These are phyloP conservation scores for Galagoides demidoff DNA, from an alignment of 2,797 vertebrate species.

Conservation along the genomic window DNA sequence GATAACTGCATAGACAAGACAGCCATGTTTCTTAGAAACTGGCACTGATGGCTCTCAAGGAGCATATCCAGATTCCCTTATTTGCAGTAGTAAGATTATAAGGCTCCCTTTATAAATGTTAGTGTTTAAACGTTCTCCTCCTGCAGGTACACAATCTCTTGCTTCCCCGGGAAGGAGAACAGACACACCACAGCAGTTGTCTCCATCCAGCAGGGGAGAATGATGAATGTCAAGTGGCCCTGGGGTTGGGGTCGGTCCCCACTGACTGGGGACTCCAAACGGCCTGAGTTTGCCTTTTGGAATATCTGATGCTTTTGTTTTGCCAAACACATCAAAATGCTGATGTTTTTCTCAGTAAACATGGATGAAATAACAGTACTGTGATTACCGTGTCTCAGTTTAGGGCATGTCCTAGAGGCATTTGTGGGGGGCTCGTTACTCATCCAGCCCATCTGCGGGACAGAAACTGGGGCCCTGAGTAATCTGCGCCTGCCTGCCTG, in stretches of 20 bases:
- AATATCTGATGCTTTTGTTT: conserved; percentile 7
- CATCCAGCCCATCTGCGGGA: not conserved
- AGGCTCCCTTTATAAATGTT: conserved; percentile 64
- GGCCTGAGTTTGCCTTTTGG: not conserved
- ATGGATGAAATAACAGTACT: not conserved
- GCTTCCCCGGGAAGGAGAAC: conserved; percentile 59
- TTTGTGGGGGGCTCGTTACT: not conserved
- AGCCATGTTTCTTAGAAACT: conserved; percentile 70
- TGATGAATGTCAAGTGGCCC: accelerated
- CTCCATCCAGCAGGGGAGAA: not conserved
- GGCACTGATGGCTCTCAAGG: conserved; percentile 54
- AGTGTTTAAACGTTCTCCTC: conserved; percentile 60
- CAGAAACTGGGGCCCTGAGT: not conserved
- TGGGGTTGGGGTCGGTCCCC: accelerated
- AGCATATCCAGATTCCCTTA: conserved; percentile 68
- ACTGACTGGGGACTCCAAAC: not conserved
- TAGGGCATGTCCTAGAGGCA: not conserved
- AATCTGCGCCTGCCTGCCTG: not conserved
- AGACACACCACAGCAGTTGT: not conserved
- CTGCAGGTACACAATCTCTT: conserved; percentile 59
- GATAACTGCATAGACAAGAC: conserved; percentile 54
- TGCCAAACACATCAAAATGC: not conserved
- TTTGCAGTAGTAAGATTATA: conserved; percentile 49
- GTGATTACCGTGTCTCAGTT: not conserved
- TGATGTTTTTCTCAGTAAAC: not conserved